Base-by-base conservation (phyloP, 53 echinoderm and acorn worm genomes). In the Pentamera pediparva region DNA sequence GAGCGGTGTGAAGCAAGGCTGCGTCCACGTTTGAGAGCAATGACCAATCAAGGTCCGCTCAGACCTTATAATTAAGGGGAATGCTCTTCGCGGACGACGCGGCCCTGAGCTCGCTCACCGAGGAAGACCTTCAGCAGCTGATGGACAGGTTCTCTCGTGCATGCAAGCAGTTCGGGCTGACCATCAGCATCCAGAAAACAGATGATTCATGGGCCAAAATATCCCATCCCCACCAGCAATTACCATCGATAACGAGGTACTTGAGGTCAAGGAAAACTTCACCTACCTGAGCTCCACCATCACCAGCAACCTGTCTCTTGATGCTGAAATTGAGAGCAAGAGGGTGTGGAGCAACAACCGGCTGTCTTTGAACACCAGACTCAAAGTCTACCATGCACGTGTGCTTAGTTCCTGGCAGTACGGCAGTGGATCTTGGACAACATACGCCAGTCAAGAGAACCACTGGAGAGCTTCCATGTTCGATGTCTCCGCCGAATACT, bases 181-280 rank as follows among this genome's bases (percentile, higher is more conserved):
- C 77, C 35, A 84, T 89, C 56, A 89, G 89, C 81, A 35, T 89
- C 25, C 84, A 89, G 65, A 89, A 84, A 41, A 85, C 85, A 4
- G 26, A 81, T 6, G n/a, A n/a, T 49, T 83, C 9, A 28, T 79
- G 61, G 81, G 32, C 6, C 78, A 81, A 60, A 37, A 63, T 47
- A 54, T 35, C 2, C 20, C 32, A 10, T 5, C 19, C 21, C 12
- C 75, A 2, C 74, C 85, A 21, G 10, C 50, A 33, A 89, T 85
- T 38, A 28, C 27, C 38, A 75, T 83, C 73, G 61, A 74, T 26
- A 24, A 75, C 50, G 65, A 40, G 39, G 25, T 8, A 3, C 56
- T 81, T 3, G 69, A 65, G 24, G 69, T 30, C 0, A 76, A 76
- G 2, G 12, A 80, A 21, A 8, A 80, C 1, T 86, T 86, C 57